Evolutionary conservation across 2,113 vertebrate species (phyloP).

Genomic region (Caretta caretta): DNA sequence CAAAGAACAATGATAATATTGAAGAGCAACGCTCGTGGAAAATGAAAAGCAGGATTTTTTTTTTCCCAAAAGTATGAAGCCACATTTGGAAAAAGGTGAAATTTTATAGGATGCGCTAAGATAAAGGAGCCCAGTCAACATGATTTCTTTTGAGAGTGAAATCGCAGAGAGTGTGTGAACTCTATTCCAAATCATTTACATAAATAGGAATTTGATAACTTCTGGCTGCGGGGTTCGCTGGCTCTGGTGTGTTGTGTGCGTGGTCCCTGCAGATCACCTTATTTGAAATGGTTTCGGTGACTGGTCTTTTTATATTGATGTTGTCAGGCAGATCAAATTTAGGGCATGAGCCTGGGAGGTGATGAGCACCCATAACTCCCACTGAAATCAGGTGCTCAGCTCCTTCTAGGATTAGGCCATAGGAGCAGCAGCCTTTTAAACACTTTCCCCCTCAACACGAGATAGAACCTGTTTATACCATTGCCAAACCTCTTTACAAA

Average conservation of each 20-base stretch:
- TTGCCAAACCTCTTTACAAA: neutral
- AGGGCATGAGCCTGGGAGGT: neutral
- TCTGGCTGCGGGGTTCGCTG: neutral
- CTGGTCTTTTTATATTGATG: neutral
- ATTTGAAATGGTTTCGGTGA: neutral
- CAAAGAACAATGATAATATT: slow-evolving; percentile 3
- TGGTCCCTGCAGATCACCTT: neutral
- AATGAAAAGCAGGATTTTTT: neutral
- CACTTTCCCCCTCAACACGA: neutral
- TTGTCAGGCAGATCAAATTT: accelerated
- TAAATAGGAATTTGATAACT: slow-evolving; percentile 28
- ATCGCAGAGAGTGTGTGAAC: neutral
- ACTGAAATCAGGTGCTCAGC: neutral
- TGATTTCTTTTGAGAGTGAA: neutral
- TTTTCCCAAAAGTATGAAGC: neutral
- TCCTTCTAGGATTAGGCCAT: accelerated
- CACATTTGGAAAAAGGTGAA: neutral
- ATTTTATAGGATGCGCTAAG: neutral
- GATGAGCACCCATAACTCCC: accelerated
- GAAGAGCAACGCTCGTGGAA: neutral
- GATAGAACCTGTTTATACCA: neutral
- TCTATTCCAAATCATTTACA: slow-evolving; percentile 2
- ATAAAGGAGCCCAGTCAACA: neutral
- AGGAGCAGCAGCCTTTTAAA: neutral
- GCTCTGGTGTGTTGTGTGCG: neutral